Evolutionary conservation across 2,113 vertebrate genomes (phyloP).

Genomic region (Pongo abelii): DNA sequence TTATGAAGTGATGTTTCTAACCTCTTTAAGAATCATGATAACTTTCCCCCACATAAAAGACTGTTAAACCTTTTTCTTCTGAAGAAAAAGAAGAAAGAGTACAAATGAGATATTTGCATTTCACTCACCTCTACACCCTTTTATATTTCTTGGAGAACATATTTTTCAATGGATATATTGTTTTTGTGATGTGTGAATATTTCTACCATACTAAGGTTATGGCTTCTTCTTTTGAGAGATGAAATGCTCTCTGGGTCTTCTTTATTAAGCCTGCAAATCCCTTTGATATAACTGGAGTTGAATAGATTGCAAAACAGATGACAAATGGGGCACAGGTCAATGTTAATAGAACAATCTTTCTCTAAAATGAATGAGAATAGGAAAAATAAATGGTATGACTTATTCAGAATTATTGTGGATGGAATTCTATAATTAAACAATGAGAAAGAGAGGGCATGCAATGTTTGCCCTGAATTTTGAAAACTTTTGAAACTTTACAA

Average conservation of each 20-base stretch:
- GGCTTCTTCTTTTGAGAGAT: neutral
- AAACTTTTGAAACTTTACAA: neutral
- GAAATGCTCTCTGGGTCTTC: neutral
- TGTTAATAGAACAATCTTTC: neutral
- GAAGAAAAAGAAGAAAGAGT: neutral
- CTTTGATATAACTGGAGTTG: constrained; percentile 1
- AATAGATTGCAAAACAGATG: neutral
- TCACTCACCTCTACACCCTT: neutral
- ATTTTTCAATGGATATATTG: neutral
- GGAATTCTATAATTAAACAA: neutral
- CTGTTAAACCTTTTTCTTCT: neutral
- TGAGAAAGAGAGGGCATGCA: neutral
- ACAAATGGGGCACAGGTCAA: neutral
- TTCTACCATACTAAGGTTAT: neutral
- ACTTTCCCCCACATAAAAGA: neutral
- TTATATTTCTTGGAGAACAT: neutral
- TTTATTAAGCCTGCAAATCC: neutral
- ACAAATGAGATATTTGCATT: neutral
- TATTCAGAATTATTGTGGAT: neutral
- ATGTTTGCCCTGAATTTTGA: neutral
- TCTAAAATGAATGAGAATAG: neutral
- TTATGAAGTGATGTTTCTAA: neutral
- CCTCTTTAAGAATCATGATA: neutral
- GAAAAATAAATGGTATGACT: neutral
- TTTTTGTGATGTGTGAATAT: neutral